These are phyloP conservation scores for Drosophila meridiana DNA, from an alignment of 2,888 invertebrate species.

Conservation along the genomic window DNA sequence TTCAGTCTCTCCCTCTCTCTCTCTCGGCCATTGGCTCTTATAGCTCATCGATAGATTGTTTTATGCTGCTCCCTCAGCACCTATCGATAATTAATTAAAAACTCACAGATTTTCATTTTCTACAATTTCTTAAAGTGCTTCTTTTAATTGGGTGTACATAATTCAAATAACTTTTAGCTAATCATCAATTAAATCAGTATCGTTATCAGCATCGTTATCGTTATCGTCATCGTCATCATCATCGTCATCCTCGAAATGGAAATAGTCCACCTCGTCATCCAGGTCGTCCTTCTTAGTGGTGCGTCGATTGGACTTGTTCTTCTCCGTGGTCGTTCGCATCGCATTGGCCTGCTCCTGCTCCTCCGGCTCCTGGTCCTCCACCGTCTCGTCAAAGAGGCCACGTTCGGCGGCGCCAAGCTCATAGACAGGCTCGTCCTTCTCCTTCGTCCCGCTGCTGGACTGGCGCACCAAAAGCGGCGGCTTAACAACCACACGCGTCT, in stretches of 20 bases:
- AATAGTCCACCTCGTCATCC: conserved; percentile 63
- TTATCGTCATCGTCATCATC: conserved; percentile 28
- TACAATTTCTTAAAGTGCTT: conserved; percentile 23
- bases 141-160: conserved; percentile 26
- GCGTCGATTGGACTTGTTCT: conserved; percentile 12
- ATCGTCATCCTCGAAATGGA: conserved; percentile 64
- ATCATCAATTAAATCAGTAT: conserved; percentile 48
- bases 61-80: too few relatives aligned
- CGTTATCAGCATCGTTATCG: conserved; percentile 26
- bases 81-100: background rate
- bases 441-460: conserved; percentile 5
- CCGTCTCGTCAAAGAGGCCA: conserved; percentile 40
- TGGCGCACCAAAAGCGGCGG: conserved; percentile 68
- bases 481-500: conserved; percentile 63
- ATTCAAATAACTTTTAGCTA: conserved; percentile 40
- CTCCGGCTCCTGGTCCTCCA: background rate
- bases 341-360: background rate
- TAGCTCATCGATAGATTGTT: background rate
- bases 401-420: conserved; percentile 80
- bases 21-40: background rate
- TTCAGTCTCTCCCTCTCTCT: background rate
- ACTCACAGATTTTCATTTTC: conserved; percentile 1
- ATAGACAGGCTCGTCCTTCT: conserved; percentile 45
- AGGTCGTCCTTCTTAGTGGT: conserved; percentile 18
- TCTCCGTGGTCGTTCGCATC: conserved; percentile 24